A percentile compares a stretch with the other conserved stretches of the same genome.
Evolutionary conservation across 2,113 vertebrate genomes (phyloP).

Genomic region (Cyanoliseus patagonus): DNA sequence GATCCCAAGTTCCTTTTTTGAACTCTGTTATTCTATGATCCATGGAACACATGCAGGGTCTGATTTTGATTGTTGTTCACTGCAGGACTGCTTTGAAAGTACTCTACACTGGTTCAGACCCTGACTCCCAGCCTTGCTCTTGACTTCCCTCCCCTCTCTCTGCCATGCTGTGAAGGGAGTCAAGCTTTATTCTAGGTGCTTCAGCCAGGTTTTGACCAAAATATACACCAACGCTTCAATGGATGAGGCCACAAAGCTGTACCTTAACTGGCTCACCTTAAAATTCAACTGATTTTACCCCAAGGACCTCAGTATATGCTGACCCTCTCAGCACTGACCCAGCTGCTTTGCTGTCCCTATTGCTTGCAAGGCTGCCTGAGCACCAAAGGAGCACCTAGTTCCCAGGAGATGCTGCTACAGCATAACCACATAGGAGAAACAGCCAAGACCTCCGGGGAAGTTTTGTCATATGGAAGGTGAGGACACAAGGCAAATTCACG

Average conservation of each 20-base stretch:
- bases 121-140: not conserved
- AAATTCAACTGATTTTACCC: not conserved
- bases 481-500: not conserved
- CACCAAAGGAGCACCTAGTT: fast-evolving
- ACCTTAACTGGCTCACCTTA: not conserved
- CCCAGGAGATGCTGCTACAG: not conserved
- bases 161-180: not conserved
- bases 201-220: not conserved
- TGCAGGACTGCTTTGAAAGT: not conserved
- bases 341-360: not conserved
- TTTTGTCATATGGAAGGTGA: not conserved
- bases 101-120: not conserved
- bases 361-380: fast-evolving
- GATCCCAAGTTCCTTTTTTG: not conserved
- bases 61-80: not conserved
- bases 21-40: not conserved
- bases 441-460: not conserved
- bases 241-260: not conserved
- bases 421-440: not conserved
- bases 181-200: not conserved
- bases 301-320: not conserved
- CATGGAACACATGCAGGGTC: not conserved
- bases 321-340: not conserved
- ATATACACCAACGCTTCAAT: not conserved
- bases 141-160: not conserved